phyloP scores from a whole-genome alignment of 2,113 vertebrate species.

The Percina caprodes region DNA sequence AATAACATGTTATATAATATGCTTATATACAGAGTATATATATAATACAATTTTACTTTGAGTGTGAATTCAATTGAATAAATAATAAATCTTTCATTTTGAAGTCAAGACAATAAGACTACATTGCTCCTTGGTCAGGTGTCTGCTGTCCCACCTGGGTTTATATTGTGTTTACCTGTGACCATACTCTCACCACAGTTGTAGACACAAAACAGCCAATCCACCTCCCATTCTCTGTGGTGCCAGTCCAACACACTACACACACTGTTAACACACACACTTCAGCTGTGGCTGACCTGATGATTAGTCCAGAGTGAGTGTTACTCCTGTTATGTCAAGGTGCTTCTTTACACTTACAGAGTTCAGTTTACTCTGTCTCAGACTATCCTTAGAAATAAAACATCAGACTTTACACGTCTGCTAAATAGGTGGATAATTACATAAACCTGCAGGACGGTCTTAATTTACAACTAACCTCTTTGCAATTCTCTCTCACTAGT shows the following conservation, averaged over 20 bases:
- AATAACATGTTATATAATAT: too few relatives aligned
- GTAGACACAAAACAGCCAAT: too few relatives aligned
- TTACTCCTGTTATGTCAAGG: conserved; percentile 26
- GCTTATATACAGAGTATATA: too few relatives aligned
- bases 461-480: conserved; percentile 28
- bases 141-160: too few relatives aligned
- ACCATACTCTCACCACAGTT: too few relatives aligned
- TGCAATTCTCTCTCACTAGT: not conserved
- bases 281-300: conserved; percentile 31
- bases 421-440: conserved; percentile 33
- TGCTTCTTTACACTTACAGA: conserved; percentile 19
- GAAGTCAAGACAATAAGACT: too few relatives aligned
- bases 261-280: not conserved
- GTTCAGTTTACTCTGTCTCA: conserved; percentile 16
- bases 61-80: too few relatives aligned
- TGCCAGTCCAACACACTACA: conserved; percentile 24
- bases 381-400: conserved; percentile 7
- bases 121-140: too few relatives aligned
- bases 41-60: too few relatives aligned
- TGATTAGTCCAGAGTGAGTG: not conserved
- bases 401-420: conserved; percentile 2
- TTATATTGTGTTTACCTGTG: too few relatives aligned
- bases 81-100: too few relatives aligned
- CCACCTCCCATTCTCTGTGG: not conserved
- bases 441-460: conserved; percentile 11